Evolutionary conservation across 2,888 invertebrate genomes (phyloP), one percentile per base, ranked within the genome.

Genomic region (Saturnia japonica): DNA sequence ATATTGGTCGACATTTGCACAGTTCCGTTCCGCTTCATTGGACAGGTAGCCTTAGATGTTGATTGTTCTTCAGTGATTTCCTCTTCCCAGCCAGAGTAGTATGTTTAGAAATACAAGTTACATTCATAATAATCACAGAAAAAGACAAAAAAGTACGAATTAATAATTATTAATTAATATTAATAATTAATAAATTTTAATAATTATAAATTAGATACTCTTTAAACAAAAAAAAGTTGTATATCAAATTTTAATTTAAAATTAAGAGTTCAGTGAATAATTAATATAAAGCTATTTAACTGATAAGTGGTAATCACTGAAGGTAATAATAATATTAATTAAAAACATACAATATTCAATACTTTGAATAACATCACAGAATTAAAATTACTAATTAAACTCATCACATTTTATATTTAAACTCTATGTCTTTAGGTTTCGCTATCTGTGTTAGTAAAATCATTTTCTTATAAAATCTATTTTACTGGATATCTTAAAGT

Each of bases 231-330:
- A n/a, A n/a, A n/a, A n/a, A n/a, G n/a, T n/a, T n/a, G n/a, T n/a
- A n/a, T n/a, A n/a, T n/a, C n/a, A n/a, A n/a, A n/a, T n/a, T n/a
- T n/a, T n/a, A n/a, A n/a, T n/a, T n/a, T n/a, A n/a, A n/a, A n/a
- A n/a, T n/a, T n/a, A n/a, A 54, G 8, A 8, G 11, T n/a, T 54
- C n/a, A n/a, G 54, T 19, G 8, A 54, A 54, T 47, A 47, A 14
- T 45, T 9, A 45, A 19, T 47, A 54, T 8, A 54, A 54, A 6
- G 8, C 54, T 9, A 54, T 22, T 1, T n/a, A 40, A 40, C 64
- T 64, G 64, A 54, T 40, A n/a, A 64, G 64, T 40, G 64, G 40
- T 40, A 40, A 64, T 64, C 64, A 64, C 64, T 64, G 40, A 19
- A 62, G 7, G 1, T 2, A 64, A 8, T 40, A 43, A 9, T 1